Conservation (phyloP, 2,797 vertebrate species). For the Graptemys geographica region DNA sequence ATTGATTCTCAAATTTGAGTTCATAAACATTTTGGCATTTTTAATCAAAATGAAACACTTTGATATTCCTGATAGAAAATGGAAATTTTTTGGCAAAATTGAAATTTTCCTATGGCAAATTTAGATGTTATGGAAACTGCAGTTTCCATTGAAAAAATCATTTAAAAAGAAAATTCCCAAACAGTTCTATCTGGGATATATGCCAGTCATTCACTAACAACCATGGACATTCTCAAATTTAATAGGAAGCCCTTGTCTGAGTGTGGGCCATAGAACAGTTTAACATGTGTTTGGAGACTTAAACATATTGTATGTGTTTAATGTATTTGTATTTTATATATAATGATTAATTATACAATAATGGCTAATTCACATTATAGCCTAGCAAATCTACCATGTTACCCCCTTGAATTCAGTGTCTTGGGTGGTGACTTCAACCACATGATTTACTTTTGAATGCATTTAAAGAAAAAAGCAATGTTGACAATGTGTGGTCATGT, state of each 20-base stretch:
- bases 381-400: no score
- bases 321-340: no score
- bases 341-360: no score
- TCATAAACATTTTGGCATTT: conserved; percentile 43
- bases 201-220: fast-evolving
- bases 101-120: background rate
- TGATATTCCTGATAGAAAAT: background rate
- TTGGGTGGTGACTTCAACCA: no score
- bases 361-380: no score
- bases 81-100: background rate
- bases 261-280: fast-evolving
- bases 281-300: no score
- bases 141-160: background rate
- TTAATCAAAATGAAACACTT: conserved; percentile 48
- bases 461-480: no score
- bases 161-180: background rate
- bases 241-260: fast-evolving
- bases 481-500: no score
- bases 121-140: background rate
- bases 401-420: no score
- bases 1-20: conserved; percentile 43
- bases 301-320: no score
- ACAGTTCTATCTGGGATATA: background rate
- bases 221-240: fast-evolving
- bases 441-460: no score